Base-by-base conservation (phyloP, 1,140 invertebrate species). In the Lanistes nyassanus region DNA sequence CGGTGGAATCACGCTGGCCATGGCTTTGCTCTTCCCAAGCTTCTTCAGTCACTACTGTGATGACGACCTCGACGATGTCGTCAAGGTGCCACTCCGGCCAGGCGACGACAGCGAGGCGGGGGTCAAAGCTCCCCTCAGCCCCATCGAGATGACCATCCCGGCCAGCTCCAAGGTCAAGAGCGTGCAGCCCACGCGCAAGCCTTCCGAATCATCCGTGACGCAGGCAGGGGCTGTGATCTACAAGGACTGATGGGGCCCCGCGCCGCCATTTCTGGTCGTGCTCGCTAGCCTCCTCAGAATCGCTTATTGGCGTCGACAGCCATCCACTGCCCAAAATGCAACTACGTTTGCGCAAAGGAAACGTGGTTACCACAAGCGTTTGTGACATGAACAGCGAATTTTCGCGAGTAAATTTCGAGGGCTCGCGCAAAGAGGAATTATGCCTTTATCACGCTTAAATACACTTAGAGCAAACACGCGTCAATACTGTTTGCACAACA, bases 1-100 rank as follows among this genome's bases (percentile, higher is more conserved):
- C 21, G 91, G 91, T n/a, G 91, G 91, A 13, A 80, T 90, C 4
- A 87, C 91, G 13, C 78, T 91, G 6, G 87, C 91, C 31, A 82
- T 89, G 55, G 86, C 90, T 4, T 84, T 92, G 7, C 80, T 92
- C 13, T 86, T 91, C 58, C 90, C 91, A 0, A 91, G 87, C 68
- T 90, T 91, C 70, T 81, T 90, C 11, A 84, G 84, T 19, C 84
- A 83, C 70, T 89, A 89, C 62, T 90, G 88, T 81, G 88, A 90
- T 29, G 88, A 90, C 19, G 88, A 88, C 51, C 29, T 67, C 6
- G 53, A 67, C 26, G 81, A 82, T 36, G 83, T 84, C 19, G 66
- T 74, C 26, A 82, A 85, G 58, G 79, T 83, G 19, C 77, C 77
- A 13, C 58, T 80, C 62, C 73, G 79, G n/a, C 34, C 72, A 56